Conservation (phyloP, 2,888 invertebrate species). For the Acronicta aceris region DNA sequence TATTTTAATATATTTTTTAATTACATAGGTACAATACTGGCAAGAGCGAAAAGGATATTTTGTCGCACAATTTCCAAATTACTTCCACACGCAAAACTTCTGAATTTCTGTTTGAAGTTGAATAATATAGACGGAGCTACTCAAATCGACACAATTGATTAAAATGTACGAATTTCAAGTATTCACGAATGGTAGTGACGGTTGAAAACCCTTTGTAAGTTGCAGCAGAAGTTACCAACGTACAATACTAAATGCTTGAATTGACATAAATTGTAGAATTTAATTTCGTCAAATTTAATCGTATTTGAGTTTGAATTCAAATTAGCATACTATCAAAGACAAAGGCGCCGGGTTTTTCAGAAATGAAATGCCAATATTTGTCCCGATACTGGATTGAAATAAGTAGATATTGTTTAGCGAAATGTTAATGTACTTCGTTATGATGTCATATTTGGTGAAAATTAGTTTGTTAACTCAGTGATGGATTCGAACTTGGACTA, state of each 20-base stretch:
- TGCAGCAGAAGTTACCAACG: constrained; percentile 29
- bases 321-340: too few species aligned
- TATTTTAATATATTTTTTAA: too few species aligned
- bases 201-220: constrained; percentile 20
- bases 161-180: constrained; percentile 17
- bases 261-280: constrained; percentile 23
- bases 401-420: too few species aligned
- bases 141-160: constrained; percentile 30
- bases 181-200: constrained; percentile 17
- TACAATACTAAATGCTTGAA: constrained; percentile 16
- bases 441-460: too few species aligned
- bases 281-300: constrained; percentile 16
- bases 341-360: too few species aligned
- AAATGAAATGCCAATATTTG: too few species aligned
- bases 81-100: constrained; percentile 21
- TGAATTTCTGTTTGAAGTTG: constrained; percentile 11
- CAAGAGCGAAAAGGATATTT: neutral
- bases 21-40: neutral
- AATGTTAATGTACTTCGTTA: too few species aligned
- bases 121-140: constrained; percentile 1
- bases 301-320: constrained; percentile 4
- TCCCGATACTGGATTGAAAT: too few species aligned
- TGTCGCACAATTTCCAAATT: constrained; percentile 20
- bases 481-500: too few species aligned
- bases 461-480: too few species aligned